Percentiles rank a stretch among this genome's conserved stretches.
These are phyloP conservation scores for Chelonus formosanus DNA, from an alignment of 2,888 invertebrate species.

Conservation along the genomic window DNA sequence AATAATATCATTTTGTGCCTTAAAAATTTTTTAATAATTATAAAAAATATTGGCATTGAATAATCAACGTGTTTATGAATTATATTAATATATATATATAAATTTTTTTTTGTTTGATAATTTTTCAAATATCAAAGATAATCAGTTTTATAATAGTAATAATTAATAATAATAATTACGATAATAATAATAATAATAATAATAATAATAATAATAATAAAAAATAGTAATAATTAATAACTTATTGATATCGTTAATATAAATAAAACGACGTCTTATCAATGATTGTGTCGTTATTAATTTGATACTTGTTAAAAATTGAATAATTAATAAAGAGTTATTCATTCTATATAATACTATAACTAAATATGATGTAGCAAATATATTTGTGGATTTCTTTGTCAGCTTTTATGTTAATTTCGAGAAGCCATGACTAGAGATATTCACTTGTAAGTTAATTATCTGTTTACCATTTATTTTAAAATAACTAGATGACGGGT, in stretches of 20 bases:
- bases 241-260: slow-evolving; percentile 20
- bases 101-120: slow-evolving; percentile 38
- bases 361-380: no score
- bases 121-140: not conserved
- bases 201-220: no score
- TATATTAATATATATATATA: slow-evolving; percentile 40
- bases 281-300: slow-evolving; percentile 36
- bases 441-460: slow-evolving; percentile 51
- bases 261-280: slow-evolving; percentile 48
- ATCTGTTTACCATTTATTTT: not conserved
- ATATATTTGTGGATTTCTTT: not conserved
- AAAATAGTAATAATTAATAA: no score
- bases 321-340: no score
- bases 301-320: no score
- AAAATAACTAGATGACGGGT: slow-evolving; percentile 63
- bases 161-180: no score
- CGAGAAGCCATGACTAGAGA: slow-evolving; percentile 66
- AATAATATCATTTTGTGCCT: slow-evolving; percentile 28
- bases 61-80: slow-evolving; percentile 38
- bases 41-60: slow-evolving; percentile 26
- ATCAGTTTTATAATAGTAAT: no score
- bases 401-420: slow-evolving; percentile 41
- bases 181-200: no score
- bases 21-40: slow-evolving; percentile 38
- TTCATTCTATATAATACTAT: no score